phyloP scores from a whole-genome alignment of 2,888 invertebrate genomes.

The Stenodera caucasica region DNA sequence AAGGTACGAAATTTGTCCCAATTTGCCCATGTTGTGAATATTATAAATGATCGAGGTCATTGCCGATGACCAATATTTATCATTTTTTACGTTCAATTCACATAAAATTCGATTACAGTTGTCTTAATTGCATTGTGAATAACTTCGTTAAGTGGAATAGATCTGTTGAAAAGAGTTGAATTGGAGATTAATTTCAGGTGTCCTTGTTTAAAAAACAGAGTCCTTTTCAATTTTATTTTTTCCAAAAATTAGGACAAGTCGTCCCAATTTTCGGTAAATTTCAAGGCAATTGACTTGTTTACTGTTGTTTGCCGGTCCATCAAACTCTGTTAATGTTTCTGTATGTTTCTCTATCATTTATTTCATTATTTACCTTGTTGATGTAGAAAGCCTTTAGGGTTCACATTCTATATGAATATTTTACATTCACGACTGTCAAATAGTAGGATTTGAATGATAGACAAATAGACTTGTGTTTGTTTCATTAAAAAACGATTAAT shows the following conservation, averaged over 20 bases:
- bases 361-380: not conserved
- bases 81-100: constrained; percentile 25
- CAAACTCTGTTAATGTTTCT: constrained; percentile 11
- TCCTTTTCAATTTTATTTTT: not conserved
- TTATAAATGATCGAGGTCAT: constrained; percentile 12
- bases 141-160: no score
- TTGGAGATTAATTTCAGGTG: not conserved
- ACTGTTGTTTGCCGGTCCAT: constrained; percentile 11
- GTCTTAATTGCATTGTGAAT: no score
- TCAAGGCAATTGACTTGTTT: constrained; percentile 5
- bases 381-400: constrained; percentile 18
- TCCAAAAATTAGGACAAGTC: not conserved
- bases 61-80: constrained; percentile 26
- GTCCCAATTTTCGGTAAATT: not conserved
- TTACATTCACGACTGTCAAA: not conserved
- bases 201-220: constrained; percentile 15
- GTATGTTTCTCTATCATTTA: not conserved
- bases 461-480: not conserved
- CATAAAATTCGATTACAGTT: no score
- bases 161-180: no score
- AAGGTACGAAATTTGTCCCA: not conserved
- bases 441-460: not conserved
- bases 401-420: constrained; percentile 9
- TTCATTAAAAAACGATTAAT: not conserved
- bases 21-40: not conserved